Evolutionary conservation across 1,140 invertebrate genomes (phyloP).

Genomic region (Thereuonema tuberculata): DNA sequence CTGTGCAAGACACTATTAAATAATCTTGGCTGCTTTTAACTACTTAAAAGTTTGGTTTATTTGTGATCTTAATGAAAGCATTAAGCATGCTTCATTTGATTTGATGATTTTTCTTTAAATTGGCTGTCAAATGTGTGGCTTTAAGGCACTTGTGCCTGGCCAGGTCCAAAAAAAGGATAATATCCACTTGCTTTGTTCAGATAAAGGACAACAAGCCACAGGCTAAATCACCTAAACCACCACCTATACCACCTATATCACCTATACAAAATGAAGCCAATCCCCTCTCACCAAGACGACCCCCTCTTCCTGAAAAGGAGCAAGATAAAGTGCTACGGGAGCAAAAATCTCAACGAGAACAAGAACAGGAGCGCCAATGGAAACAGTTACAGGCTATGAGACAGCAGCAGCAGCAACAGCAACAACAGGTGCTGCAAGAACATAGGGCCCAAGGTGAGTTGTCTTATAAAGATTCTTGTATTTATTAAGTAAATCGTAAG

Average conservation of each 20-base stretch:
- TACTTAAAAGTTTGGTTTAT: no score
- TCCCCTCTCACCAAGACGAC: background rate
- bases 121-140: no score
- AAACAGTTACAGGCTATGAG: slow-evolving; percentile 66
- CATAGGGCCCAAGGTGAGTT: slow-evolving; percentile 53
- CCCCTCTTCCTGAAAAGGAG: slow-evolving; percentile 35
- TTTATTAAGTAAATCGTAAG: no score
- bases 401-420: slow-evolving; percentile 63
- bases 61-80: no score
- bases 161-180: background rate
- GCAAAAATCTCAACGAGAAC: slow-evolving; percentile 51
- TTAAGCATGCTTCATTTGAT: no score
- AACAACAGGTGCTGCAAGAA: slow-evolving; percentile 61
- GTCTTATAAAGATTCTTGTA: no score
- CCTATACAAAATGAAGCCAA: slow-evolving; percentile 5
- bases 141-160: no score
- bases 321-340: slow-evolving; percentile 47
- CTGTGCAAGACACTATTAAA: no score
- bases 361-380: slow-evolving; percentile 72
- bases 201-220: slow-evolving; percentile 5
- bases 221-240: slow-evolving; percentile 16
- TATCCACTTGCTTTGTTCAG: slow-evolving; percentile 4
- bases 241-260: slow-evolving; percentile 14
- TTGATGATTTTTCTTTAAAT: no score
- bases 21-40: no score